Evolutionary conservation across 2,888 invertebrate genomes (phyloP).

Genomic region (Synanthedon myopaeformis): DNA sequence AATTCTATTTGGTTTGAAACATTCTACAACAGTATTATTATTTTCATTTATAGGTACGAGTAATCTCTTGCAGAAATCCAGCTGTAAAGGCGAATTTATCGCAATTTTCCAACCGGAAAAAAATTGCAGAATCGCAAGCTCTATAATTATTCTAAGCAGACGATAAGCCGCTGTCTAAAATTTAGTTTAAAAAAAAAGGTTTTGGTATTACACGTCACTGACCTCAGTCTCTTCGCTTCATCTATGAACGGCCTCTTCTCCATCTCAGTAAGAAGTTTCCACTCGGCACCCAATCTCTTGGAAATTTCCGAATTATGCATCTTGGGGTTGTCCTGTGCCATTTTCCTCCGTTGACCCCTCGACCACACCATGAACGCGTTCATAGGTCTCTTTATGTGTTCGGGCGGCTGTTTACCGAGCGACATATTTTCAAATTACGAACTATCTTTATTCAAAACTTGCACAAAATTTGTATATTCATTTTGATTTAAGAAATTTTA

Average conservation of each 20-base stretch:
- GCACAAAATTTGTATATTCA: neutral
- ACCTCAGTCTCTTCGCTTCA: slow-evolving; percentile 90
- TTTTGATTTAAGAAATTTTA: no score
- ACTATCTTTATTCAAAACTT: neutral
- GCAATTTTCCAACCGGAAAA: no score
- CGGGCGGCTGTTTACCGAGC: slow-evolving; percentile 59
- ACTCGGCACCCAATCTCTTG: slow-evolving; percentile 87
- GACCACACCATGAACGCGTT: slow-evolving; percentile 97
- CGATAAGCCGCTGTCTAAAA: no score
- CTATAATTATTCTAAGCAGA: no score
- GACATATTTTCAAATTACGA: slow-evolving; percentile 33
- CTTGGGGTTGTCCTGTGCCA: slow-evolving; percentile 94
- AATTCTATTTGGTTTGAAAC: no score
- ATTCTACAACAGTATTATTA: no score
- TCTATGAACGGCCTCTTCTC: slow-evolving; percentile 92
- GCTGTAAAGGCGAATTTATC: no score
- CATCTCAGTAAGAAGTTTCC: slow-evolving; percentile 87
- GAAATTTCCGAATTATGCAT: slow-evolving; percentile 95
- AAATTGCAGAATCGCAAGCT: no score
- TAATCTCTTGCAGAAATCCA: no score
- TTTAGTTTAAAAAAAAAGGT: no score
- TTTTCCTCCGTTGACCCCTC: slow-evolving; percentile 86
- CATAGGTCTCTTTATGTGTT: slow-evolving; percentile 94
- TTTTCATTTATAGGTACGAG: no score
- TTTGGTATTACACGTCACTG: slow-evolving; percentile 20